phyloP scores from a whole-genome alignment of 2,113 vertebrate species.

The Apteryx owenii region DNA sequence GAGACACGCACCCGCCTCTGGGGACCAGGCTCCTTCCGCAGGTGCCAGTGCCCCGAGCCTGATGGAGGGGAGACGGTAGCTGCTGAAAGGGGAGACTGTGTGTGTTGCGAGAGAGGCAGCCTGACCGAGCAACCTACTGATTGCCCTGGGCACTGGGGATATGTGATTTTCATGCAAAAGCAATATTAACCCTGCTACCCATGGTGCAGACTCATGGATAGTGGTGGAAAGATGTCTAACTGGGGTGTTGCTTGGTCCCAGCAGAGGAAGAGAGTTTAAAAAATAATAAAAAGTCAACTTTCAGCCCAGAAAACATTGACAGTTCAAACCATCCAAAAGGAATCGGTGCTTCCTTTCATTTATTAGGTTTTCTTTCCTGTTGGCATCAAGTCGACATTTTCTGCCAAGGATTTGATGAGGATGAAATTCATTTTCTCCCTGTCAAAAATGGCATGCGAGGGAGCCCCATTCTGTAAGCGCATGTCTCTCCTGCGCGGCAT shows the following conservation, averaged over 20 bases:
- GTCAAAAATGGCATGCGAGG: background rate
- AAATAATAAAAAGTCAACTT: background rate
- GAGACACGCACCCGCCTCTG: background rate
- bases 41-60: background rate
- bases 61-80: background rate
- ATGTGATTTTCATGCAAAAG: background rate
- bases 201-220: rapidly evolving
- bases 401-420: slow-evolving; percentile 51
- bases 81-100: too few species aligned
- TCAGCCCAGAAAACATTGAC: background rate
- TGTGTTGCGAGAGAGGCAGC: background rate
- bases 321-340: background rate
- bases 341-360: slow-evolving; percentile 23
- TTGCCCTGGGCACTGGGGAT: background rate
- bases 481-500: background rate
- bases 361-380: slow-evolving; percentile 10
- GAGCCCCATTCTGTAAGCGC: background rate
- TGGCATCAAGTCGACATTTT: background rate
- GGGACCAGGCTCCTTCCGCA: background rate
- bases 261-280: background rate
- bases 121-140: background rate
- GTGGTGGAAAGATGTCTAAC: background rate
- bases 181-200: background rate
- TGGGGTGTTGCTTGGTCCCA: background rate
- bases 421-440: slow-evolving; percentile 20